phyloP scores from a whole-genome alignment of 1,140 invertebrate genomes.

The Atta texana region DNA sequence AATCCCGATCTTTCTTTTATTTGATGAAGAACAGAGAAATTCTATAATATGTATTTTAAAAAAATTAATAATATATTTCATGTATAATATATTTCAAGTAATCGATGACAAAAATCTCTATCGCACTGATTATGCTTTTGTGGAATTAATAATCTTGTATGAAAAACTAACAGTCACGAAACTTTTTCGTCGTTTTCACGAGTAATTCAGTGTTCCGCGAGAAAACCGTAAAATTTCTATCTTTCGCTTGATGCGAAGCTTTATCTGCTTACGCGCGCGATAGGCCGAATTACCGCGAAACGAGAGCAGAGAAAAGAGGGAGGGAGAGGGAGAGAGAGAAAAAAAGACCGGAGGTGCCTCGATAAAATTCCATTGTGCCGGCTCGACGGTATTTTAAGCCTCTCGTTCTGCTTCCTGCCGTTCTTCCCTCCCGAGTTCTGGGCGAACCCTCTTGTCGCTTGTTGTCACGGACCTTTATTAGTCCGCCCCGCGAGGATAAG shows the following conservation, averaged over 20 bases:
- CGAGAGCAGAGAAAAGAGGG: not conserved
- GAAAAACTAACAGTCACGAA: not conserved
- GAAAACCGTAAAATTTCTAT: conserved; percentile 42
- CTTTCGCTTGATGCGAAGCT: conserved; percentile 42
- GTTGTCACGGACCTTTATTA: conserved; percentile 79
- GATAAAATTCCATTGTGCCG: conserved; percentile 76
- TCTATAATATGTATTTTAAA: not conserved
- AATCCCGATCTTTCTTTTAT: not conserved
- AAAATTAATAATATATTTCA: too few relatives aligned
- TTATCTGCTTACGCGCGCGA: conserved; percentile 55
- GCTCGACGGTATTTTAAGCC: conserved; percentile 74
- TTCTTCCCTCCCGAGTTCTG: conserved; percentile 57
- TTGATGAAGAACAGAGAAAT: not conserved
- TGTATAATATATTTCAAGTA: not conserved
- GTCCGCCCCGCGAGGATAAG: conserved; percentile 70
- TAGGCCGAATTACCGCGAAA: conserved; percentile 54
- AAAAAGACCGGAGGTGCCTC: conserved; percentile 57
- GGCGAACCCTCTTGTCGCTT: conserved; percentile 72
- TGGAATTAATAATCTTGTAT: conserved; percentile 4
- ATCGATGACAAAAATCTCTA: conserved; percentile 1
- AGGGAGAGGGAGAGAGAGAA: not conserved
- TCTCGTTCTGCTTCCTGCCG: conserved; percentile 70
- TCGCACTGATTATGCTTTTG: not conserved
- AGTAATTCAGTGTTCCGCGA: conserved; percentile 24
- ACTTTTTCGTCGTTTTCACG: conserved; percentile 2